A percentile compares a stretch with the other conserved stretches of the same genome.
These are phyloP conservation scores for Poliocrania exsul DNA, from an alignment of 2,797 vertebrate genomes.

Conservation along the genomic window DNA sequence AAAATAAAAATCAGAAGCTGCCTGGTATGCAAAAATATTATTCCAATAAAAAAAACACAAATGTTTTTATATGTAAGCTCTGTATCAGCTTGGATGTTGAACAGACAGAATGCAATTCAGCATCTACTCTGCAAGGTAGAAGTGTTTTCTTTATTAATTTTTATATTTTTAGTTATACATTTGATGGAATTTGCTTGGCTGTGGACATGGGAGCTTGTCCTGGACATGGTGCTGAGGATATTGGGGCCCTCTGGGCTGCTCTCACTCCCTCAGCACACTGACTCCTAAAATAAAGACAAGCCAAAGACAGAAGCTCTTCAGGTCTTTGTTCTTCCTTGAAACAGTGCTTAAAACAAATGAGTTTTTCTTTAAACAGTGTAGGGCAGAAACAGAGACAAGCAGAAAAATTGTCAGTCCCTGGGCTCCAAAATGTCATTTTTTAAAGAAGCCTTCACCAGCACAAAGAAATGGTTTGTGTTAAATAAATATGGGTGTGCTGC, in stretches of 20 bases:
- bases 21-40: not conserved
- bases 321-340: not conserved
- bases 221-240: not conserved
- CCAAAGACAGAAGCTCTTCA: not conserved
- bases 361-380: not conserved
- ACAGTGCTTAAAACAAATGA: not conserved
- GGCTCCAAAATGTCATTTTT: not conserved
- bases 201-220: not conserved
- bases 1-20: not conserved
- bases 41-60: not conserved
- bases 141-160: not conserved
- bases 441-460: not conserved
- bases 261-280: not conserved
- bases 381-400: not conserved
- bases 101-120: not conserved
- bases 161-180: not conserved
- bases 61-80: not conserved
- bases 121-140: not conserved
- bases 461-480: not conserved
- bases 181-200: not conserved
- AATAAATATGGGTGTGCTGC: not conserved
- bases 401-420: not conserved
- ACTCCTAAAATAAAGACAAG: not conserved
- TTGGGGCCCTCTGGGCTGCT: not conserved
- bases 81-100: not conserved